These are phyloP conservation scores for Amphiduros pacificus DNA, from an alignment of 2,888 invertebrate genomes.

Conservation along the genomic window DNA sequence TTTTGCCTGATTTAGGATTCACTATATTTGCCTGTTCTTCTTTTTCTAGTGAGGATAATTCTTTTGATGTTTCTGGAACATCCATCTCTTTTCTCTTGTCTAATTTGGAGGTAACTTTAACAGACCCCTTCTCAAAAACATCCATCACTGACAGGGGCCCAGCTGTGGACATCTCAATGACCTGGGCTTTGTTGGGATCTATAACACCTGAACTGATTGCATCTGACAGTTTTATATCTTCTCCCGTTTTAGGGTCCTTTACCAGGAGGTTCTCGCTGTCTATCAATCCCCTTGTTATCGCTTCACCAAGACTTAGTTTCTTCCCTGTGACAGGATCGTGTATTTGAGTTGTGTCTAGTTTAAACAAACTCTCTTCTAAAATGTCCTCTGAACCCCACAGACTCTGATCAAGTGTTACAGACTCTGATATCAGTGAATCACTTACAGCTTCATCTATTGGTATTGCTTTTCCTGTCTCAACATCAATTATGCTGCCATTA, in stretches of 20 bases:
- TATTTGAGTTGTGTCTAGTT: neutral
- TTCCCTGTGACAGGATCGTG: neutral
- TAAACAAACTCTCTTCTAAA: neutral
- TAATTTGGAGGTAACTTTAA: neutral
- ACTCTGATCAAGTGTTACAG: constrained; percentile 1
- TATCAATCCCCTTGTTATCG: neutral
- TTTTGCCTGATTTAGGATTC: too few relatives aligned
- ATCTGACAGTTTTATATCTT: neutral
- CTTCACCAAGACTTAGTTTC: neutral
- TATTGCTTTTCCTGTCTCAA: neutral
- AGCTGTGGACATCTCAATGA: neutral
- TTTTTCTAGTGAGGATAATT: neutral
- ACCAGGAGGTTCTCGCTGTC: too few relatives aligned
- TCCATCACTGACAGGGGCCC: neutral
- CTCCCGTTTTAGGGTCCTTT: too few relatives aligned
- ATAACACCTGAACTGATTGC: neutral
- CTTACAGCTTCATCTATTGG: neutral
- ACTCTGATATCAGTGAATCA: constrained; percentile 23
- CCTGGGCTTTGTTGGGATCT: neutral
- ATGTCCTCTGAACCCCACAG: too few relatives aligned
- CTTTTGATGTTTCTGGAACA: neutral
- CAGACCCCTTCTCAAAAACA: constrained; percentile 29
- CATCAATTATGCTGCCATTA: neutral
- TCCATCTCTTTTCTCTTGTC: constrained; percentile 67
- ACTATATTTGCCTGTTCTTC: too few relatives aligned